A percentile compares a stretch with the other conserved stretches of the same genome.
Conservation (phyloP, 2,113 vertebrate species). For the Microcebus jonahi region DNA sequence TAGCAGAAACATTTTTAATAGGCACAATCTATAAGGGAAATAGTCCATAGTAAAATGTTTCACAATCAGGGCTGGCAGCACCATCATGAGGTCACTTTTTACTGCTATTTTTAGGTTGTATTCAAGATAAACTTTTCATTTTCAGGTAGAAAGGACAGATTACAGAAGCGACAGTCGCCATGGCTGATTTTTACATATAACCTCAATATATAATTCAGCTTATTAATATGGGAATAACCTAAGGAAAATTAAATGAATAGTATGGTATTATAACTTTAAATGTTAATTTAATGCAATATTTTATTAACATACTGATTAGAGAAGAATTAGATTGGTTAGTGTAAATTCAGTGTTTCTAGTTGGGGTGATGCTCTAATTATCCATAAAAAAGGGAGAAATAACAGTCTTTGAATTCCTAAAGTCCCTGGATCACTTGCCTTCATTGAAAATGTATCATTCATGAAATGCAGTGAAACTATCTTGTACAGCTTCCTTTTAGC, state of each 20-base stretch:
- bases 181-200: not conserved
- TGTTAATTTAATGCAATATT: not conserved
- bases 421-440: not conserved
- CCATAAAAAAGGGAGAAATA: not conserved
- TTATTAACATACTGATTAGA: not conserved
- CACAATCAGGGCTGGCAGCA: slow-evolving; percentile 52
- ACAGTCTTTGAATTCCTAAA: not conserved
- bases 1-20: slow-evolving; percentile 68
- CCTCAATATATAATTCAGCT: not conserved
- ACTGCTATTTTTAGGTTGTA: slow-evolving; percentile 63
- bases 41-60: slow-evolving; percentile 58
- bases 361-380: not conserved
- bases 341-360: not conserved
- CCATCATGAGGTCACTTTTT: not conserved
- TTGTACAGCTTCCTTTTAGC: not conserved
- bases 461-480: not conserved
- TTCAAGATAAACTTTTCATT: slow-evolving; percentile 61
- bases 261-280: not conserved
- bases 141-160: slow-evolving; percentile 38
- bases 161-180: not conserved
- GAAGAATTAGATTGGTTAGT: not conserved
- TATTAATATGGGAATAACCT: not conserved
- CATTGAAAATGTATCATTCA: slow-evolving; percentile 32
- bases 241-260: slow-evolving; percentile 22
- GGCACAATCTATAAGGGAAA: slow-evolving; percentile 65